Percentiles rank a stretch among this genome's conserved stretches.
These are phyloP conservation scores for Scyliorhinus canicula DNA, from an alignment of 2,797 vertebrate genomes.

Conservation along the genomic window DNA sequence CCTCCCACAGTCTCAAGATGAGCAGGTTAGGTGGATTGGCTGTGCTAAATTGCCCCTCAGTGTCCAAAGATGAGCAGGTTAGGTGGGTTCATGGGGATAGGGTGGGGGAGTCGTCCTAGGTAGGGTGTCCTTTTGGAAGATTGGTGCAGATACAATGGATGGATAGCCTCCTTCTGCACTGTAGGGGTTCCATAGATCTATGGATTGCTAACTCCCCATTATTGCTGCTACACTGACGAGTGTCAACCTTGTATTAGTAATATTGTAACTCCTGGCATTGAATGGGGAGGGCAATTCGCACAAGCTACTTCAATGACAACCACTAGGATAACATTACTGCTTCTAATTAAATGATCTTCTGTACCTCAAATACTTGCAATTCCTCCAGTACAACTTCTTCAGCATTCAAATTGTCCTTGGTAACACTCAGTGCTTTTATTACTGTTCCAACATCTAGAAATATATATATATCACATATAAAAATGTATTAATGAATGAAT, in stretches of 20 bases:
- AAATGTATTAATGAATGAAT: background rate
- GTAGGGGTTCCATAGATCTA: no score
- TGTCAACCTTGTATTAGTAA: background rate
- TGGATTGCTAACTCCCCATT: background rate
- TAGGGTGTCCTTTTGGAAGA: no score
- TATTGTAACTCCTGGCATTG: background rate
- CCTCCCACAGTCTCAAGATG: no score
- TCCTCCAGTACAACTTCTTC: conserved; percentile 26
- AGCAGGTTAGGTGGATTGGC: no score
- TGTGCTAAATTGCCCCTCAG: no score
- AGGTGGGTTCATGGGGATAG: no score
- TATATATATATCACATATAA: background rate
- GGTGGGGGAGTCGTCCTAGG: no score
- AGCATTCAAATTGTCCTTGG: conserved; percentile 26
- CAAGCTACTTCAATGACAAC: background rate
- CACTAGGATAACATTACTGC: background rate
- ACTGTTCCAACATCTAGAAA: conserved; percentile 25
- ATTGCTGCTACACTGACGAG: background rate
- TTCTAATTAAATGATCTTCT: background rate
- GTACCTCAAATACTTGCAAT: conserved; percentile 35
- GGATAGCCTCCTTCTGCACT: no score
- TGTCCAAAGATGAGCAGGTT: no score
- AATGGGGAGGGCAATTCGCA: no score
- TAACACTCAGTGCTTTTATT: conserved; percentile 25
- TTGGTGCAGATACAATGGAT: no score